These are phyloP conservation scores for Halichoerus grypus DNA, from an alignment of 2,113 vertebrate species.

Conservation along the genomic window DNA sequence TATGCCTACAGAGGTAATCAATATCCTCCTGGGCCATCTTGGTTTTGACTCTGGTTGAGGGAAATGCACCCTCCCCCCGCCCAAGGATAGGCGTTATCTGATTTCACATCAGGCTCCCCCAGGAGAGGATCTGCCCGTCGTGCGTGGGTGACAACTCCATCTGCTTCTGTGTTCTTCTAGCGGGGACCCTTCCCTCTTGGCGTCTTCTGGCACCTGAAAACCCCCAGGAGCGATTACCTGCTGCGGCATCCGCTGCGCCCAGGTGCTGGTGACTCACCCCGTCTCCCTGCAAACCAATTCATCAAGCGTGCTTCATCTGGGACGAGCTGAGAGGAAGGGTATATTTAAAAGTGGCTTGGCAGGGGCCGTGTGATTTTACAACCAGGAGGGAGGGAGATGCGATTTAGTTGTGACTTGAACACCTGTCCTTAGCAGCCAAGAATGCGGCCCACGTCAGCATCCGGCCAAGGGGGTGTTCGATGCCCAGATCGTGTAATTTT, in stretches of 20 bases:
- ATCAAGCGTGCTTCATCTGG: not conserved
- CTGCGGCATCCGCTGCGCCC: not conserved
- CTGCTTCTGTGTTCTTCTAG: not conserved
- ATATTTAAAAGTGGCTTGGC: constrained; percentile 16
- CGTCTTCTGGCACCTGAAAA: not conserved
- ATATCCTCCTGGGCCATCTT: rapidly evolving
- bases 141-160: rapidly evolving
- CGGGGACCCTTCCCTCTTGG: not conserved
- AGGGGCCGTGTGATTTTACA: not conserved
- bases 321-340: not conserved
- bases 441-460: rapidly evolving
- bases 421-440: not conserved
- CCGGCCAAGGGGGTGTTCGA: not conserved
- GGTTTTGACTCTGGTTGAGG: not conserved
- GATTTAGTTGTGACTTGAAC: constrained; percentile 44
- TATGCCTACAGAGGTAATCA: rapidly evolving
- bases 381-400: not conserved
- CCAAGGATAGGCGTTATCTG: not conserved
- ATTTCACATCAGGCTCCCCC: rapidly evolving
- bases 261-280: constrained; percentile 41
- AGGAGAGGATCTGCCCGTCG: rapidly evolving
- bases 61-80: rapidly evolving
- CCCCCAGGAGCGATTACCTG: not conserved
- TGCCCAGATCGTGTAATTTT: not conserved
- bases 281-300: not conserved